Percentiles rank a stretch among this genome's conserved stretches.
phyloP scores from a whole-genome alignment of 1,140 invertebrate genomes.

The Bombus cullumanus region DNA sequence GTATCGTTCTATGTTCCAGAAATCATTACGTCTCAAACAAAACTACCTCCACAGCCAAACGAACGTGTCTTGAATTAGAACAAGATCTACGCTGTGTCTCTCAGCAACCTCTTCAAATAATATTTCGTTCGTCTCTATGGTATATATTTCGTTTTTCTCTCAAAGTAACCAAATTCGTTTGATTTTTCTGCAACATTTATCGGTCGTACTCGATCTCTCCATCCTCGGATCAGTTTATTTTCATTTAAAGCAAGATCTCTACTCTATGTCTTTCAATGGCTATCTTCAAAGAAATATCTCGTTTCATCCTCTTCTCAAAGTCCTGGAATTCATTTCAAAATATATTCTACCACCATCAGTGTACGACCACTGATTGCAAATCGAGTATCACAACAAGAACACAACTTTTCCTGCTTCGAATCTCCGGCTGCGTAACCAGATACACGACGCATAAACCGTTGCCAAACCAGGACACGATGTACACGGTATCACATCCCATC shows the following conservation, averaged over 20 bases:
- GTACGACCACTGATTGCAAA: too few species aligned
- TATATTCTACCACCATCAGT: background rate
- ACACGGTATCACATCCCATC: background rate
- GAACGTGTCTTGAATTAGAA: too few species aligned
- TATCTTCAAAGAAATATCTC: background rate
- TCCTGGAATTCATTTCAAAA: background rate
- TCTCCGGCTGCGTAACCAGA: background rate
- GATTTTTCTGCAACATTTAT: background rate
- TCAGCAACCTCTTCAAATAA: too few species aligned
- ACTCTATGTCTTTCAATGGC: background rate
- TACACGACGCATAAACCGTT: conserved; percentile 6
- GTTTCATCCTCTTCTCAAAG: background rate
- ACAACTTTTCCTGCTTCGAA: background rate
- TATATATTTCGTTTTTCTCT: background rate
- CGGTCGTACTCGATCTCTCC: background rate
- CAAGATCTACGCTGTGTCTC: too few species aligned
- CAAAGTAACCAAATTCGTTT: background rate
- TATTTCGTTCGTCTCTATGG: background rate
- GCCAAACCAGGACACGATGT: conserved; percentile 37
- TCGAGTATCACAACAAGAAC: background rate
- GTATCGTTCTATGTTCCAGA: too few species aligned
- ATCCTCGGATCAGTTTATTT: background rate
- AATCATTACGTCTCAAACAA: too few species aligned
- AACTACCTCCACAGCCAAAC: too few species aligned
- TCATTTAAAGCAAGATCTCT: background rate